phyloP scores from a whole-genome alignment of 2,113 vertebrate genomes.

The Brachyhypopomus occidentalis region DNA sequence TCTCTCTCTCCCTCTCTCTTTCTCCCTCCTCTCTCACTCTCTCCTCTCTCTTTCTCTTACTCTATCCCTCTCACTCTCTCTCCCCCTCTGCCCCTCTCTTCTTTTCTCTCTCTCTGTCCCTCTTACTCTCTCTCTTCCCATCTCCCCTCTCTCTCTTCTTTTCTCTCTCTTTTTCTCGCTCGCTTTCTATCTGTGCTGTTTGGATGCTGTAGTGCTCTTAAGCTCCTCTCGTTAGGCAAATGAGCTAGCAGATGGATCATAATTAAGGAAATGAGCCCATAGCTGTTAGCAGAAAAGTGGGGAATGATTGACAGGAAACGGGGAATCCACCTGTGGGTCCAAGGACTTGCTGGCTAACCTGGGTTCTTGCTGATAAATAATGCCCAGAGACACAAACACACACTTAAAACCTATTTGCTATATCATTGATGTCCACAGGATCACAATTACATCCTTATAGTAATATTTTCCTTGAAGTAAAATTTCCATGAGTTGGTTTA shows the following conservation, averaged over 20 bases:
- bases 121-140: not conserved
- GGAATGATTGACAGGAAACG: conserved; percentile 32
- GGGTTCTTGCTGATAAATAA: conserved; percentile 80
- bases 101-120: conserved; percentile 7
- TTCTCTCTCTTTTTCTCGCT: not conserved
- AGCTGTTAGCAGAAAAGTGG: conserved; percentile 42
- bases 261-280: conserved; percentile 48
- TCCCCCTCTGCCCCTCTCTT: no score
- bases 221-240: conserved; percentile 42
- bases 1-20: not conserved
- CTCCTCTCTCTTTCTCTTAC: no score
- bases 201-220: conserved; percentile 35
- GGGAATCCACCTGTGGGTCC: conserved; percentile 76
- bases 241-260: conserved; percentile 43
- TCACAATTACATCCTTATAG: no score
- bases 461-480: no score
- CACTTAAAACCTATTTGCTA: not conserved
- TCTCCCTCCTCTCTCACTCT: conserved; percentile 2
- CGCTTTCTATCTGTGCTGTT: conserved; percentile 23
- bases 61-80: conserved; percentile 24
- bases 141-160: no score
- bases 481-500: no score
- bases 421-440: no score
- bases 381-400: conserved; percentile 35
- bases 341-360: conserved; percentile 82